phyloP scores from a whole-genome alignment of 1,140 invertebrate species.

The Scaptomyza hsui region DNA sequence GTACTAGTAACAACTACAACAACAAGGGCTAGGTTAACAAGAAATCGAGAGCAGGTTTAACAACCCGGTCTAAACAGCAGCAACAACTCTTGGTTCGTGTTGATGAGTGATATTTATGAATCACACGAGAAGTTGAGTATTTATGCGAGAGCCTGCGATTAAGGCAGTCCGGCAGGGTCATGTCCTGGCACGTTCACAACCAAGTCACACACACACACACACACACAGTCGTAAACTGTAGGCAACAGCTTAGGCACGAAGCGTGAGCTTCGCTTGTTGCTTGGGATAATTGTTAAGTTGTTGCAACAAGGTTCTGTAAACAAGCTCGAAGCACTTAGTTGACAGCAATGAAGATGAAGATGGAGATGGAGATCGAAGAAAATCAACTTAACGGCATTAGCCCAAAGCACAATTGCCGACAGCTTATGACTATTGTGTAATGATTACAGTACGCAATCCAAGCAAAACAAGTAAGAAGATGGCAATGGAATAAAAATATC shows the following conservation, averaged over 20 bases:
- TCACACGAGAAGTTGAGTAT: slow-evolving; percentile 59
- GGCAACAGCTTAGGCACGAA: slow-evolving; percentile 31
- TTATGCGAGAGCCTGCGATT: slow-evolving; percentile 49
- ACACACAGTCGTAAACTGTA: neutral
- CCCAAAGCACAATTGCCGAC: neutral
- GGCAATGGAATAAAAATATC: no score
- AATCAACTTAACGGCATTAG: no score
- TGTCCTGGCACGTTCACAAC: neutral
- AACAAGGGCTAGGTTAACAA: neutral
- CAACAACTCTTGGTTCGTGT: slow-evolving; percentile 4
- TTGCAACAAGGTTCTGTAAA: slow-evolving; percentile 8
- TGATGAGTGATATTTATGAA: slow-evolving; percentile 77
- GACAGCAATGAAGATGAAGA: neutral
- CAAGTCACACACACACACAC: neutral
- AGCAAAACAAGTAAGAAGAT: neutral
- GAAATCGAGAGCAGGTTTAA: slow-evolving; percentile 24
- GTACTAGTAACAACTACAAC: slow-evolving; percentile 21
- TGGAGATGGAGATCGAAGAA: neutral
- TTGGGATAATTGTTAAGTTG: slow-evolving; percentile 42
- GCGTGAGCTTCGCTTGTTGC: slow-evolving; percentile 34
- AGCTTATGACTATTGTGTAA: neutral
- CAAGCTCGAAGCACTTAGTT: neutral
- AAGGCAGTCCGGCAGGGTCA: slow-evolving; percentile 37
- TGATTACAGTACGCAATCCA: neutral
- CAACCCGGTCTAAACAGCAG: slow-evolving; percentile 21